Evolutionary conservation across 30 jellyfish, hydroid and myxozoan genomes (phyloP), one percentile per base, ranked within the genome.

Genomic region (Turritopsis dohrnii): DNA sequence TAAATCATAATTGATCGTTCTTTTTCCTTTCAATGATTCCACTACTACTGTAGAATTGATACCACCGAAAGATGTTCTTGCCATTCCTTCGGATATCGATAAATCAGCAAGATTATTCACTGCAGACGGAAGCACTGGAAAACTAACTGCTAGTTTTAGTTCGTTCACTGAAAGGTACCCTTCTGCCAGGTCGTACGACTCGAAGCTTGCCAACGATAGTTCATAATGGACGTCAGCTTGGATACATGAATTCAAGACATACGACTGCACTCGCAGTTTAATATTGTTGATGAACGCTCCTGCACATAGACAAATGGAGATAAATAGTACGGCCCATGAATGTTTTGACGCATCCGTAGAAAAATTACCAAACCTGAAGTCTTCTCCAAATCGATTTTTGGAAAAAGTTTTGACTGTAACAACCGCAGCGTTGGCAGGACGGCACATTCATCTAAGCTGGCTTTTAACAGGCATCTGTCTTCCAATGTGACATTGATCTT

Each of bases 281-380:
- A 69, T 69, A 27, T 69, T 69, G 28, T 69, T 69, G 77, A 69
- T 69, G 77, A 69, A 69, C 16, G 22, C 77, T 7, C 77, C 77
- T 69, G 30, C 17, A 69, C 77, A 69, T n/a, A 69, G 17, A 66
- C 29, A 21, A 17, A 69, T 7, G 16, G 22, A 23, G 19, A n/a
- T 19, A 27, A 21, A 9, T 7, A 19, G 19, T 7, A 27, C 77
- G 16, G 17, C 19, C 31, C 77, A 23, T 7, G 19, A 69, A n/a
- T 27, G 22, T 60, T 60, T 0, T 23, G n/a, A 21, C 19, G 73
- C 21, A 60, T 21, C 0, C n/a, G n/a, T n/a, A n/a, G n/a, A n/a
- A n/a, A n/a, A n/a, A n/a, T n/a, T n/a, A 16, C n/a, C 72, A n/a
- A 54, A 69, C 77, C 77, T 69, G 77, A 69, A 69, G 77, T 21